Base-by-base conservation (phyloP, 2,797 vertebrate genomes). In the Poeciliopsis gracilis region DNA sequence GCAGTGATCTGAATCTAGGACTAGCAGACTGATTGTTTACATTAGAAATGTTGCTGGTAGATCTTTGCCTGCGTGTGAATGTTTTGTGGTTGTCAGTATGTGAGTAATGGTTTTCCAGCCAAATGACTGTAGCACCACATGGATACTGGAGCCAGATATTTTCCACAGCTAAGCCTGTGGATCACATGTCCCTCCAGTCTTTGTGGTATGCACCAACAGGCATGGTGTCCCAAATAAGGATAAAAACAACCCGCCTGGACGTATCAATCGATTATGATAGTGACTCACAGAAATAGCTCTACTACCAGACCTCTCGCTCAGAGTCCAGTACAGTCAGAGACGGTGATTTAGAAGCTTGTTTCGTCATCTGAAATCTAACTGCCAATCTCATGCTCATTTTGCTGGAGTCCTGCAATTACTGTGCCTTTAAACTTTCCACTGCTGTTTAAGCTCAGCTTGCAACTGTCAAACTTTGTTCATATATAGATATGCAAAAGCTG, bases 21-120 rank as follows among this genome's bases (percentile, higher is more conserved):
- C 25, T 67, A 12, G 18, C 15, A 28, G 36, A 41, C 36, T 10
- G 41, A 70, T 73, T 79, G 38, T 20, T 45, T 78, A 30, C 53
- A 51, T 2, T 66, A 47, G 59, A 73, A 77, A 87, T 67, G 70
- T 53, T 71, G 33, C 47, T 47, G 45, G 13, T 38, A 71, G 47
- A 61, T 82, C 33, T 69, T 43, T 67, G 8, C 78, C 36, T 72
- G 75, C 41, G 45, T 72, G 47, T 70, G 46, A 45, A 1, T 10
- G 49, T 72, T 73, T 45, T 76, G 82, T 9, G 12, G 85, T 85
- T 91, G 92, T 87, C 85, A 86, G 73, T 46, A 53, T 30, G 46
- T 89, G 90, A 90, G 88, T 92, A 90, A 92, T 92, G 88, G 80
- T 92, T 93, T 92, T 92, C 82, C 69, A 36, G 79, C 77, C 86